Evolutionary conservation across 2,888 invertebrate species (phyloP), one percentile per base, ranked within the genome.

Genomic region (Lepidochrysops patricia): DNA sequence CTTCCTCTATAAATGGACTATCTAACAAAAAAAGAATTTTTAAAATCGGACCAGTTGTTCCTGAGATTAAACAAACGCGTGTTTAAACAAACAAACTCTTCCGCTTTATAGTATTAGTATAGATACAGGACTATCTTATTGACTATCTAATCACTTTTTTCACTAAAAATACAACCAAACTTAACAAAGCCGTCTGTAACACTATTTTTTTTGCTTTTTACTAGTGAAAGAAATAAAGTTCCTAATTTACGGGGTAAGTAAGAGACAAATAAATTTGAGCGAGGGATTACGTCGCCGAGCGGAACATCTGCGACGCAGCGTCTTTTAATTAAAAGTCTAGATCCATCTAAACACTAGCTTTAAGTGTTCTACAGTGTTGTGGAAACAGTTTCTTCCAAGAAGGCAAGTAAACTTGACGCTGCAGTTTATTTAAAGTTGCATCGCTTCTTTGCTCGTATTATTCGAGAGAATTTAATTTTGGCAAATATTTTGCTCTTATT

Each of bases 201-300:
- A 43, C 2, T 2, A 19, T 43, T 7, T 29, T 27, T 52, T 54
- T 15, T 5, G n/a, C n/a, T 54, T 27, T 29, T 54, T 54, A 26
- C 12, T 19, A 32, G 32, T 4, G 29, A 54, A 29, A 52, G 19
- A 12, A 52, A 54, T 29, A 54, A 32, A 54, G 29, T 12, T 54
- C 54, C 6, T 54, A 32, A 54, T 32, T 54, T 32, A 54, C 19
- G 54, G 15, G 29, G 9, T 54, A 29, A 29, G 54, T 32, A 27
- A 27, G 48, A 56, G 35, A 57, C 59, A 59, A 49, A 57, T 50
- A 37, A 37, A 57, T 57, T 43, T 35, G 12, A 23, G n/a, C 57
- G 57, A 57, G 19, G 62, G 54, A 62, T 62, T 54, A 62, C 23
- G 57, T 26, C 12, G 61, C 25, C 43, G 37, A 26, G 37, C 12